Evolutionary conservation across 2,797 vertebrate species (phyloP), one percentile per base, ranked within the genome.

Genomic region (Avahi laniger): DNA sequence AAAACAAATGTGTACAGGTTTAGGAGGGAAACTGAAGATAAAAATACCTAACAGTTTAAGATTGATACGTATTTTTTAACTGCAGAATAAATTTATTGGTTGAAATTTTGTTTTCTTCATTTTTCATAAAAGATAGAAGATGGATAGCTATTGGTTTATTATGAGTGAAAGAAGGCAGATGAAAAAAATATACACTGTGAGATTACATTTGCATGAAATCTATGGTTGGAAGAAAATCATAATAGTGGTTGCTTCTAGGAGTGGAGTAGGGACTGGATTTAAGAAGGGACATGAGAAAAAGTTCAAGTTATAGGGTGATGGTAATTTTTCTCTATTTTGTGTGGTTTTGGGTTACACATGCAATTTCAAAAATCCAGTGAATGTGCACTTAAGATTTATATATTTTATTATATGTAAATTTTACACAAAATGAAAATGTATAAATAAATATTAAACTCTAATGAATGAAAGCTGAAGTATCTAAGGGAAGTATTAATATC

Each of bases 211-310:
- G 22, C 18, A 28, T 72, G 38, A 65, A 57, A 30, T 59, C 6
- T n/a, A 3, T 5, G 24, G 38, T 57, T 63, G 14, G 35, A 28
- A 46, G 63, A 76, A 15, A 69, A 48, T 41, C 20, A 7, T 59
- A 59, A 7, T 1, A n/a, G 30, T 52, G 5, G n/a, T 26, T 89
- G 52, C 28, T 81, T 81, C 38, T 54, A 4, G 18, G 24, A 48
- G 5, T 30, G 5, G 24, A 22, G 6, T 20, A 7, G 50, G 57
- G 8, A 22, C 7, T 3, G 7, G 17, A 7, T 22, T 30, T 48
- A 67, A 14, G 9, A 24, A 26, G 1, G 5, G 6, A 0, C 4
- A 7, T 12, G 10, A 87, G 1, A 26, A 4, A 43, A 57, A n/a
- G 7, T n/a, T 72, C 24, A 8, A 57, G 8, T 4, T 41, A 11